These are phyloP conservation scores for Oithona nana DNA, from an alignment of 2,888 invertebrate genomes.

Conservation along the genomic window DNA sequence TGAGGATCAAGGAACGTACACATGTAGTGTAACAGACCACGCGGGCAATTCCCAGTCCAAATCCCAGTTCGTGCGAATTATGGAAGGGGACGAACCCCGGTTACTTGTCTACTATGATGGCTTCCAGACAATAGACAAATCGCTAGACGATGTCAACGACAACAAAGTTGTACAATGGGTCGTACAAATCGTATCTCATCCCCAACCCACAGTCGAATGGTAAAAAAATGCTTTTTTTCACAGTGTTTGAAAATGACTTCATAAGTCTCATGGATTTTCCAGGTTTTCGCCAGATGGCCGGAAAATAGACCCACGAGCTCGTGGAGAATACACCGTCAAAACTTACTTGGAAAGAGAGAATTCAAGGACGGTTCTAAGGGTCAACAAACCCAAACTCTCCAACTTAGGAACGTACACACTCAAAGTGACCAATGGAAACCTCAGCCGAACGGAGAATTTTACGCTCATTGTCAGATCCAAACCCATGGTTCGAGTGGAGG, in stretches of 20 bases:
- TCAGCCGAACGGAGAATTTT: background rate
- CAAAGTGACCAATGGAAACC: conserved; percentile 4
- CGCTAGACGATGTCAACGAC: background rate
- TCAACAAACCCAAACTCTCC: conserved; percentile 4
- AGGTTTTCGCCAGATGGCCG: conserved; percentile 7
- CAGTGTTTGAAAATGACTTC: background rate
- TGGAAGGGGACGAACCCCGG: background rate
- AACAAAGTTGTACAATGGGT: conserved; percentile 9
- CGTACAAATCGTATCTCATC: conserved; percentile 7
- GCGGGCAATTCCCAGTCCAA: conserved; percentile 5
- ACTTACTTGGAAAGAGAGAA: conserved; percentile 2
- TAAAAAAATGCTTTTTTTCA: background rate
- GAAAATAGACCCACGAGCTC: background rate
- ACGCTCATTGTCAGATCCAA: background rate
- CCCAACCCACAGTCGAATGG: conserved; percentile 3
- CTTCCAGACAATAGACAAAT: conserved; percentile 3
- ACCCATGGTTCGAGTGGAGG: background rate
- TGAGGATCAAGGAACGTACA: conserved; percentile 15
- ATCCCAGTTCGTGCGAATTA: conserved; percentile 7
- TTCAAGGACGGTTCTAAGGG: conserved; percentile 2
- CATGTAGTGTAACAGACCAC: conserved; percentile 15
- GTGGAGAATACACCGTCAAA: background rate
- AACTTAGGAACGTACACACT: conserved; percentile 10
- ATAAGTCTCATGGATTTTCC: background rate
- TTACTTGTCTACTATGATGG: conserved; percentile 3